Base-by-base conservation (phyloP, 2,113 vertebrate species). In the Actenoides lindsayi region DNA sequence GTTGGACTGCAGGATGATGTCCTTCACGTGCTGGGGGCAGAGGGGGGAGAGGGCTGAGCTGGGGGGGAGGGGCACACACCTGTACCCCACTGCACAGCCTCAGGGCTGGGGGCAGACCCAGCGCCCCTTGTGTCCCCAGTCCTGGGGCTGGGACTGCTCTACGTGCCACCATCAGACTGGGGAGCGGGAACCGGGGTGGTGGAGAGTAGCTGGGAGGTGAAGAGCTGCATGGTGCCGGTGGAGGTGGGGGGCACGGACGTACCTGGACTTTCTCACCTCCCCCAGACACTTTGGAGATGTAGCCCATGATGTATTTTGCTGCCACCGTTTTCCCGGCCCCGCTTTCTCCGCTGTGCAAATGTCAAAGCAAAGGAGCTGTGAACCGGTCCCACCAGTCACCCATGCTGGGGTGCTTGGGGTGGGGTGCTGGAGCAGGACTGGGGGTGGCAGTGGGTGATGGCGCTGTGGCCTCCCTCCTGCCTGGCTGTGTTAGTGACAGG, bases 221-320 rank as follows among this genome's bases (percentile, higher is more conserved):
- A 20, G 23, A 0, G 6, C 7, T 4, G 13, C 0, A 3, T 8
- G 62, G 6, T 3, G 12, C 15, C 18, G 46, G 8, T 11, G 28
- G 42, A 12, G 18, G 6, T 12, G 16, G 2, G 11, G 30, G 13
- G 9, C 15, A 35, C 15, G 62, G 42, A 70, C 91, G 42, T 98
- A 99, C 99, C 99, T 99, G 99, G 30, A 99, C 99, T 97, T 99
- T 99, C 5, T 98, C 48, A 13, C 99, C 99, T 11, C 99, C 99
- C 1, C 99, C 99, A 0, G 99, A 99, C 71, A 99, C 99, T 98
- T 99, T 99, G 94, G 99, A 99, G 97, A 99, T 99, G 98, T 99
- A 99, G 73, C 99, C 98, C 99, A 99, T 99, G 96, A 99, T 99
- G 96, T 99, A 99, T 95, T 99, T 99, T 4, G 99, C 99, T 16